Evolutionary conservation across 2,113 vertebrate species (phyloP).

Genomic region (Ceyx cyanopectus): DNA sequence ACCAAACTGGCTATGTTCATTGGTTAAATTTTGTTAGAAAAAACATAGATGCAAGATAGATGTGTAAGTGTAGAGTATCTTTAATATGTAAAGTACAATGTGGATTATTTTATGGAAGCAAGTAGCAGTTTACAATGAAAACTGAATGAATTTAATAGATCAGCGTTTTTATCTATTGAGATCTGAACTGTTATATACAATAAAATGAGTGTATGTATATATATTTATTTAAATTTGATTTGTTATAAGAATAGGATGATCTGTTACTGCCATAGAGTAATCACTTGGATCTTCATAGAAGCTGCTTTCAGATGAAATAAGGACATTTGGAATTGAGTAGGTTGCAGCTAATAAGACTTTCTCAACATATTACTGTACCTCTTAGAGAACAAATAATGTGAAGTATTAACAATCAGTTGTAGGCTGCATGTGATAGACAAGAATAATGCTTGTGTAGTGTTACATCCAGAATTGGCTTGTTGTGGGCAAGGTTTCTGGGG

Average conservation of each 20-base stretch:
- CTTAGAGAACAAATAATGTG: neutral
- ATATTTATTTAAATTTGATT: neutral
- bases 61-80: neutral
- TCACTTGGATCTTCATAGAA: neutral
- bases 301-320: neutral
- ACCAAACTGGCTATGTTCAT: neutral
- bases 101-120: neutral
- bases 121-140: neutral
- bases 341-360: neutral
- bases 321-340: neutral
- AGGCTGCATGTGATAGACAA: neutral
- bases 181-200: neutral
- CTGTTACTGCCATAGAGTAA: neutral
- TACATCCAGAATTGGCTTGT: neutral
- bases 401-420: neutral
- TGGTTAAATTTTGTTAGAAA: neutral
- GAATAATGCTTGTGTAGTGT: neutral
- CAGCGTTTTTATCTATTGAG: neutral
- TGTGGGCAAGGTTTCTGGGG: neutral
- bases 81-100: neutral
- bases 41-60: neutral
- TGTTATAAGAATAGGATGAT: neutral
- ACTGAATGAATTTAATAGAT: neutral
- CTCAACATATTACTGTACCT: neutral
- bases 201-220: neutral